phyloP scores from a whole-genome alignment of 2,888 invertebrate species.

The Stenotaenia linearis region DNA sequence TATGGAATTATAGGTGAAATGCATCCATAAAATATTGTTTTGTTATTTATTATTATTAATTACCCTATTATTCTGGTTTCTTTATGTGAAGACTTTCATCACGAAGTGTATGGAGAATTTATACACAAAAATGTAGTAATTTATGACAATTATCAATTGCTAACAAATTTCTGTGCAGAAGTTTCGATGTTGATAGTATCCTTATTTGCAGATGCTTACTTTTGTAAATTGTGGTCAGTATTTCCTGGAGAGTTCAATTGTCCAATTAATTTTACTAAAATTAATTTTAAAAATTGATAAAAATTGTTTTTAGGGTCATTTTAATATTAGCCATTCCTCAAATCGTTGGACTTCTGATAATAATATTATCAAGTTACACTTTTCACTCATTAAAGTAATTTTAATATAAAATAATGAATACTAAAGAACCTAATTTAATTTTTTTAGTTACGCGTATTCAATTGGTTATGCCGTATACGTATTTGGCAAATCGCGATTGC shows the following conservation, averaged over 20 bases:
- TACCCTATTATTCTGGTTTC: not conserved
- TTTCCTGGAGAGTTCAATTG: not conserved
- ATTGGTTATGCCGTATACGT: not conserved
- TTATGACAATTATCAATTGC: not conserved
- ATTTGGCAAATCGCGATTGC: not conserved
- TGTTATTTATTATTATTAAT: not conserved
- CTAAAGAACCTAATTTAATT: not conserved
- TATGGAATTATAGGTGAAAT: not conserved
- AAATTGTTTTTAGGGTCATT: not conserved
- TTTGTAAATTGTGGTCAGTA: not conserved
- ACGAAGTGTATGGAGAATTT: not conserved
- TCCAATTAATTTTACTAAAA: not conserved
- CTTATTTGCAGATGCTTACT: not conserved
- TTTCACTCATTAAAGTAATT: not conserved
- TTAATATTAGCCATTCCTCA: not conserved
- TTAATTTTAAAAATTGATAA: no score
- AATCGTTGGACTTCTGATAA: not conserved
- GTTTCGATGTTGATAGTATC: not conserved
- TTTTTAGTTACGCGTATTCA: not conserved
- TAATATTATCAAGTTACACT: not conserved
- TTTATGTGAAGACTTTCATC: not conserved
- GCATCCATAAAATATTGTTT: no score
- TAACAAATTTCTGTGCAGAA: not conserved
- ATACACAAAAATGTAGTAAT: not conserved
- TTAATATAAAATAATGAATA: not conserved